Base-by-base conservation (phyloP, 2,113 vertebrate species). In the Triplophysa rosa region DNA sequence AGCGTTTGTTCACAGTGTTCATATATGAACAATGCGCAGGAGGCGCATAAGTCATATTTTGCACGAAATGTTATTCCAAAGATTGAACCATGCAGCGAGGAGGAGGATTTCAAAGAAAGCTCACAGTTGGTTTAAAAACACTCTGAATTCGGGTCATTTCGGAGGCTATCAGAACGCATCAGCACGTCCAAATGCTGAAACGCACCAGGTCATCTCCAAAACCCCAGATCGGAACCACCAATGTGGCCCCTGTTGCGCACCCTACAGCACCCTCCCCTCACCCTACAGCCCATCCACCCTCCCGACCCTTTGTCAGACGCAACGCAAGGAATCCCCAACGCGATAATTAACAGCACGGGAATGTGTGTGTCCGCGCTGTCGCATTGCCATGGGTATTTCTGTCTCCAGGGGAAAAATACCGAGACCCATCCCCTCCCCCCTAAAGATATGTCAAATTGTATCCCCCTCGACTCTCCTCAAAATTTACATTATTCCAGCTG, bases 311-410 rank as follows among this genome's bases (percentile, higher is more conserved):
- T 47, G 45, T 66, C 42, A n/a, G 78, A 62, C 69, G 72, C 33
- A 29, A 82, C 80, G 72, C 83, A 81, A 89, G 90, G 89, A 88
- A 87, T 88, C 82, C 89, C 90, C 86, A 87, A 85, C 67, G 79
- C 85, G 86, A 87, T 89, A 87, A 88, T 84, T 86, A 87, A 89
- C 85, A 85, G 84, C 81, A 85, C 49, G 77, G 82, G 73, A 68
- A 52, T 74, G 87, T 83, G 84, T 87, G 85, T 90, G 89, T 86
- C 83, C 89, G 85, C 88, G 66, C 84, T 88, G 90, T 89, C 88
- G 89, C 90, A 89, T 89, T 88, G 84, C 84, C 81, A 86, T 84
- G 86, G 87, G 88, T 86, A 87, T 90, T 87, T 87, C 72, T 86
- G 87, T 90, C 85, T 86, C 78, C 37, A 6, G 73, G 59, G 74